phyloP scores from a whole-genome alignment of 2,113 vertebrate species.

The Anguilla japonica region DNA sequence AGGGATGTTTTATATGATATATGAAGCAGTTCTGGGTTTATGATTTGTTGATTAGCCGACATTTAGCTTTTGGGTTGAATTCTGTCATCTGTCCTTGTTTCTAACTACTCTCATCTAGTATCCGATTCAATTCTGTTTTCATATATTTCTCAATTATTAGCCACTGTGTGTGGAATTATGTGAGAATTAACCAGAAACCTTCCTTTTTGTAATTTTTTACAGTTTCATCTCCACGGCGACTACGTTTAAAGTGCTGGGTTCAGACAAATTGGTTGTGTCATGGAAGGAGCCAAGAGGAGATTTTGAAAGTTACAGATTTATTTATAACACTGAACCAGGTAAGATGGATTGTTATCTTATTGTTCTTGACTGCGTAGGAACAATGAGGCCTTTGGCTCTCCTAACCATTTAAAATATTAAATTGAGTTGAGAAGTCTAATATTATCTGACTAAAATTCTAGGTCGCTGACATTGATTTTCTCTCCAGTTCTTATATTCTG shows the following conservation, averaged over 20 bases:
- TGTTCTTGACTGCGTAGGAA: neutral
- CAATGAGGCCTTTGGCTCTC: neutral
- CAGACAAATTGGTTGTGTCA: slow-evolving; percentile 54
- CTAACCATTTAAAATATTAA: neutral
- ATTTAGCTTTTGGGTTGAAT: slow-evolving; percentile 12
- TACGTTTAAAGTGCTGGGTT: slow-evolving; percentile 60
- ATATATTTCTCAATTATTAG: slow-evolving; percentile 17
- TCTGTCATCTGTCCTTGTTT: neutral
- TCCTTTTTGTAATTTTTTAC: slow-evolving; percentile 2
- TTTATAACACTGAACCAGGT: slow-evolving; percentile 63
- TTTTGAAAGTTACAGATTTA: slow-evolving; percentile 65
- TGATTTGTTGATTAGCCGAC: neutral
- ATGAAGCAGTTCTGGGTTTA: neutral
- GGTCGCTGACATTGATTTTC: neutral
- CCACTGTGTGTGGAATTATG: neutral
- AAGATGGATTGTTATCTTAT: slow-evolving; percentile 22
- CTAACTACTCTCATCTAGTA: slow-evolving; percentile 8
- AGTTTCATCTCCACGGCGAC: slow-evolving; percentile 66
- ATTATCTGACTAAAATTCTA: neutral
- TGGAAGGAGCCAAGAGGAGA: slow-evolving; percentile 72
- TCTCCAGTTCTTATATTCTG: neutral
- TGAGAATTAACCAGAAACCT: neutral
- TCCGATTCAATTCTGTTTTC: neutral
- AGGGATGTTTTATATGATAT: neutral
- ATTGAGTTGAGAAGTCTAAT: neutral